Evolutionary conservation across 2,888 invertebrate species (phyloP), one percentile per base, ranked within the genome.

Genomic region (Trichopria drosophilae): DNA sequence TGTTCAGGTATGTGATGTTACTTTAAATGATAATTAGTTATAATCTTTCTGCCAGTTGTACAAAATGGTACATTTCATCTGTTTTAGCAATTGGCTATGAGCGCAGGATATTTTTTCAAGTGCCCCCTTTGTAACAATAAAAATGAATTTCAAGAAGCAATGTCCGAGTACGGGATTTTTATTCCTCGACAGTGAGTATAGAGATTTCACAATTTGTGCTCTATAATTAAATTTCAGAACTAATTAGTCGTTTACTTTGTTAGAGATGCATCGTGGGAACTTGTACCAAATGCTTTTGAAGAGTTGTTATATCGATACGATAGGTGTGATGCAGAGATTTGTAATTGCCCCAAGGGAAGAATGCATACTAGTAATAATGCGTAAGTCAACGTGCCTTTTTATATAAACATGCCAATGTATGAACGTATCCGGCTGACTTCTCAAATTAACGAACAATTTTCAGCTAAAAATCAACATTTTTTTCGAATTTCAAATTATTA

Each of bases 221-320:
- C 4, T 13, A 20, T n/a, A 35, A 4, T 23, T 31, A 12, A 20
- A 24, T 40, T 9, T 23, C 28, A 39, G 20, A 20, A n/a, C 15
- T 39, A 32, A 31, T 23, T 15, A 13, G 9, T 26, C n/a, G 4
- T 16, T 39, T 19, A 19, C 26, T 48, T 41, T 55, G 46, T 22
- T 39, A 88, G 88, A 62, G 92, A 92, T 71, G 92, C 92, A 0
- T 82, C 87, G 0, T 93, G 92, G 93, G 92, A 93, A 67, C 65
- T 82, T 9, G 85, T 82, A 55, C 87, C 87, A 2, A 82, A 87
- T 65, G 90, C 91, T 0, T 92, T 82, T 73, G 78, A 82, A 0
- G 90, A 89, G 50, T 80, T 90, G 29, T 77, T 84, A 13, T 82
- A 84, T 51, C 73, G 87, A 1, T 81, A 84, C 3, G 68, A 80